Conservation (phyloP, 2,888 invertebrate genomes). For the Diogma glabrata region DNA sequence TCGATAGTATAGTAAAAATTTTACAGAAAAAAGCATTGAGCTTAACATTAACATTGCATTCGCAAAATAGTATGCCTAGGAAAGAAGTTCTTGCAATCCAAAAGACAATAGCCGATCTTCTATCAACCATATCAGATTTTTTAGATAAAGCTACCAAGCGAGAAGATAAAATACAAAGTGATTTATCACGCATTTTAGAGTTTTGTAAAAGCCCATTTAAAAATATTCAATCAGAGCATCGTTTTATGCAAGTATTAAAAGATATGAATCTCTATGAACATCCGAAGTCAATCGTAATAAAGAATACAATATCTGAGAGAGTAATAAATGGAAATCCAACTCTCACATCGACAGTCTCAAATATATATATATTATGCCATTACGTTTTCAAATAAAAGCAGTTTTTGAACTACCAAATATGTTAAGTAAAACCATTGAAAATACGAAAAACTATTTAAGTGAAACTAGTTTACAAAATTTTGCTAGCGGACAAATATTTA, state of each 20-base stretch:
- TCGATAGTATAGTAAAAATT: too few relatives aligned
- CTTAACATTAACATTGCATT: neutral
- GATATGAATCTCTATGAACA: conserved; percentile 11
- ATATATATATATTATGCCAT: conserved; percentile 13
- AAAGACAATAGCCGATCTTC: too few relatives aligned
- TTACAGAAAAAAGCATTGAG: too few relatives aligned
- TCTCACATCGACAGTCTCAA: conserved; percentile 7
- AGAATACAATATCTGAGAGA: conserved; percentile 9
- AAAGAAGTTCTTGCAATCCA: neutral
- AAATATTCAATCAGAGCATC: conserved; percentile 14
- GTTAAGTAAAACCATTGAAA: conserved; percentile 7
- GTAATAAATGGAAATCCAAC: conserved; percentile 9
- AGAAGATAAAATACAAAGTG: too few relatives aligned
- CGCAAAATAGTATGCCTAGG: neutral
- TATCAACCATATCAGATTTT: too few relatives aligned
- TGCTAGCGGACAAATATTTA: conserved; percentile 13
- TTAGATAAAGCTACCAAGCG: too few relatives aligned
- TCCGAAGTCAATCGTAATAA: conserved; percentile 8
- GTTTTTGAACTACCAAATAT: conserved; percentile 14
- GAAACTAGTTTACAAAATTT: conserved; percentile 11
- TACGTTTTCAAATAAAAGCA: conserved; percentile 14
- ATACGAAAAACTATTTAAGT: neutral
- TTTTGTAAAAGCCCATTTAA: conserved; percentile 13
- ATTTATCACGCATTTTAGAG: too few relatives aligned
- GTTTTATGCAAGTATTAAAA: conserved; percentile 14